Conservation (phyloP, 2,797 vertebrate species). For the Discoglossus pictus region DNA sequence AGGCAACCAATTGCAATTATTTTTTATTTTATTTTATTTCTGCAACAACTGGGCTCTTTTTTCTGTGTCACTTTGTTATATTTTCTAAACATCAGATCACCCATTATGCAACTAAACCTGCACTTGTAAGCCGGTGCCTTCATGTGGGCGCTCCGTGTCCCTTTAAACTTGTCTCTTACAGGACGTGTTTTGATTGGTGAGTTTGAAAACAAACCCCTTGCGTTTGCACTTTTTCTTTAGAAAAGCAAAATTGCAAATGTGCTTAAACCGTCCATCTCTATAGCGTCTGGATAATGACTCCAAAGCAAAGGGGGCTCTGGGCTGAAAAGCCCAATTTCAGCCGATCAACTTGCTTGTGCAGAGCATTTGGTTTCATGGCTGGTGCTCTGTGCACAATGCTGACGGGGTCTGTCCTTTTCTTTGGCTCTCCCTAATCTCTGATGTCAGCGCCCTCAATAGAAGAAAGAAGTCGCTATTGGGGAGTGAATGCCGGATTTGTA, state of each 20-base stretch:
- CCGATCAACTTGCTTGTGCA: slow-evolving; percentile 53
- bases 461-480: slow-evolving; percentile 61
- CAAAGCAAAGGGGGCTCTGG: too few species aligned
- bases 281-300: too few species aligned
- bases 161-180: too few species aligned
- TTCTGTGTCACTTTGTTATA: too few species aligned
- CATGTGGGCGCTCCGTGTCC: too few species aligned
- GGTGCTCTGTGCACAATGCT: slow-evolving; percentile 62
- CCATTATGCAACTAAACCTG: too few species aligned
- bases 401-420: slow-evolving; percentile 71
- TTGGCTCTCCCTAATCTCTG: slow-evolving; percentile 67
- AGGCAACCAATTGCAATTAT: too few species aligned
- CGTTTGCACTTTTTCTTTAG: background rate
- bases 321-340: slow-evolving; percentile 39
- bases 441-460: slow-evolving; percentile 76
- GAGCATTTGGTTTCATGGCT: slow-evolving; percentile 67
- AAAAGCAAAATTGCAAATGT: background rate
- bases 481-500: slow-evolving; percentile 74
- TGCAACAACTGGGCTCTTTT: too few species aligned
- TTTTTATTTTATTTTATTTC: too few species aligned
- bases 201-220: slow-evolving; percentile 44
- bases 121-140: too few species aligned
- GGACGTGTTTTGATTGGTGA: slow-evolving; percentile 30
- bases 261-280: background rate
- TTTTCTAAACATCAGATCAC: too few species aligned